Percentiles rank a stretch among this genome's conserved stretches.
Evolutionary conservation across 2,797 vertebrate species (phyloP).

Genomic region (Myotis daubentonii): DNA sequence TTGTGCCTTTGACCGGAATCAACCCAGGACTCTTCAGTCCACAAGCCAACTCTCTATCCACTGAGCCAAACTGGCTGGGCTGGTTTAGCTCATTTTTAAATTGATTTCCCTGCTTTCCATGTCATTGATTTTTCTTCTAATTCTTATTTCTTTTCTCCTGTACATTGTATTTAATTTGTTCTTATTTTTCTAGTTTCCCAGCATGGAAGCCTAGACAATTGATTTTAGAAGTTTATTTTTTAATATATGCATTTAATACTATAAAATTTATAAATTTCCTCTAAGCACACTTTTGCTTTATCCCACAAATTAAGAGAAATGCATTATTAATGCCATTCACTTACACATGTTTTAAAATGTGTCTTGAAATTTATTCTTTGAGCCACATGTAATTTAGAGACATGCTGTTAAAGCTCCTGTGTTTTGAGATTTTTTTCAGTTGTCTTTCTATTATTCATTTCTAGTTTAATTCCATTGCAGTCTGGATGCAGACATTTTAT

Average conservation of each 20-base stretch:
- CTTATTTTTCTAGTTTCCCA: too few relatives aligned
- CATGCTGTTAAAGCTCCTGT: background rate
- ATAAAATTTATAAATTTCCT: background rate
- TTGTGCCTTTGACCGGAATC: background rate
- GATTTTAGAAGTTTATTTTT: background rate
- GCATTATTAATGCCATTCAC: background rate
- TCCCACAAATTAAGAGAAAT: background rate
- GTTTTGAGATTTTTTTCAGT: background rate
- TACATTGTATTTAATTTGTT: too few relatives aligned
- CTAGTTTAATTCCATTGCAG: background rate
- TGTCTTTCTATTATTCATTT: background rate
- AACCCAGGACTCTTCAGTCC: background rate
- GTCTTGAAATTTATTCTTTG: background rate
- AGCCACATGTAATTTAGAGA: background rate
- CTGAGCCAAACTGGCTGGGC: too few relatives aligned
- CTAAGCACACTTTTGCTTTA: background rate
- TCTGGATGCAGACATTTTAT: background rate
- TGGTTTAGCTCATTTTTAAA: too few relatives aligned
- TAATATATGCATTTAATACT: background rate
- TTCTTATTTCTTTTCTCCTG: too few relatives aligned
- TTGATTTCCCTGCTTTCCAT: too few relatives aligned
- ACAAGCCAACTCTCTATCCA: background rate
- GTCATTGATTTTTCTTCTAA: too few relatives aligned
- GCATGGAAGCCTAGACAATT: too few relatives aligned
- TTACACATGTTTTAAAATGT: background rate